Evolutionary conservation across 2,888 invertebrate species (phyloP), one percentile per base, ranked within the genome.

Genomic region (Linhomoeus sp.): DNA sequence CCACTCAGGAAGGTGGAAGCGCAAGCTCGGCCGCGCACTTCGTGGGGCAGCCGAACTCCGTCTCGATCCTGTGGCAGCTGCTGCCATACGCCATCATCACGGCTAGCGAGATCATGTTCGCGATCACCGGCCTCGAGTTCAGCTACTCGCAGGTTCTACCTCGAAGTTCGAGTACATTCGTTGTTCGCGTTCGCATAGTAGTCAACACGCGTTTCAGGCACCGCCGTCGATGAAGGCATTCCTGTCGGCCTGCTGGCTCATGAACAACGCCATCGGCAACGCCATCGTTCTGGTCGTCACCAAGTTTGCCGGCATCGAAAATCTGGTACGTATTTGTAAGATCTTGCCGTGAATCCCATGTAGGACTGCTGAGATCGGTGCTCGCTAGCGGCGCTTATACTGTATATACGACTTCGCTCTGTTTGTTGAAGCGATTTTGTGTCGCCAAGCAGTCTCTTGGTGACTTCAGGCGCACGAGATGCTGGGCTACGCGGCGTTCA

Each of bases 151-250:
- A 58, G 52, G 57, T 57, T 12, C 15, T 33, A 33, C 15, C 9
- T 15, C 33, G 12, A 9, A 12, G 9, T 9, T 12, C 15, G 15
- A 12, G 9, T 33, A 12, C 33, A 33, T 33, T 33, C 12, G 9
- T 12, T 33, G 15, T 33, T 12, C 15, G 33, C 15, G 15, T 12
- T 12, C 33, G 7, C 9, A 3, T 3, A 17, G 3, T 3, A 7
- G 9, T 12, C 19, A 5, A 5, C 37, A n/a, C 3, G 9, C 3
- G 19, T 17, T 17, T 3, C 49, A 68, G 73, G 86, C 92, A 0
- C 92, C 94, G 0, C 64, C 73, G 15, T 79, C 78, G 51, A 90
- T 97, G 92, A 94, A 92, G 67, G 84, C 92, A 0, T 78, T 97
- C 0, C 68, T 97, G 45, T 81, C 82, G 65, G 85, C 92, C 0